phyloP scores from a whole-genome alignment of 2,113 vertebrate genomes.

The Macquaria australasica region DNA sequence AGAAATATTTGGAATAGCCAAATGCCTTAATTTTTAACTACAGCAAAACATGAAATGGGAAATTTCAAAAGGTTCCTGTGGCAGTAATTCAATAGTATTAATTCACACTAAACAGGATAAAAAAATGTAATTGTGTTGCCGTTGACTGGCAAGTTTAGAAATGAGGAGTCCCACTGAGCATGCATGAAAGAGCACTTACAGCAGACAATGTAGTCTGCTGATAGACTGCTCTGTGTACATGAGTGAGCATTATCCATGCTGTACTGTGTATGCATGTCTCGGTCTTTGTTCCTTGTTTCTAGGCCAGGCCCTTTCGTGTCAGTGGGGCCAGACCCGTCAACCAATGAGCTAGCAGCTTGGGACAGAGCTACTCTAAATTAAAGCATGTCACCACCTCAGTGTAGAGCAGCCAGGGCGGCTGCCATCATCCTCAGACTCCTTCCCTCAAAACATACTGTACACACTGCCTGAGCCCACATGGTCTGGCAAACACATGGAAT shows the following conservation, averaged over 20 bases:
- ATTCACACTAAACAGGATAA: neutral
- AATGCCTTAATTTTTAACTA: neutral
- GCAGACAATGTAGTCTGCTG: constrained; percentile 50
- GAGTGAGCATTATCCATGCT: constrained; percentile 29
- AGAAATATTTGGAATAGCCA: neutral
- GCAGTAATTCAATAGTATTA: neutral
- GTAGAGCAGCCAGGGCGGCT: neutral
- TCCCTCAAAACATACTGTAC: neutral
- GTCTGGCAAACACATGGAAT: neutral
- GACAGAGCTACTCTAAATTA: neutral
- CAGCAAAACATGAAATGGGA: neutral
- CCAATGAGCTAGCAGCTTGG: constrained; percentile 23
- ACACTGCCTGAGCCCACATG: neutral
- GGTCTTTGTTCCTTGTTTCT: constrained; percentile 53
- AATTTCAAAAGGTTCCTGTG: neutral
- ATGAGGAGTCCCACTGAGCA: constrained; percentile 27
- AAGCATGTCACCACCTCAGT: neutral
- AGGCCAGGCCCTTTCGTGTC: constrained; percentile 45
- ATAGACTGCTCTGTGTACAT: constrained; percentile 34
- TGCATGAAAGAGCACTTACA: constrained; percentile 55
- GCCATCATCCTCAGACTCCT: neutral
- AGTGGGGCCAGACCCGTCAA: neutral
- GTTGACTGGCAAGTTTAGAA: constrained; percentile 35
- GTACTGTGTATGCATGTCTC: constrained; percentile 17
- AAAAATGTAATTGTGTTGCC: neutral